Evolutionary conservation across 2,113 vertebrate genomes (phyloP), one percentile per base, ranked within the genome.

Genomic region (Azemiops feae): DNA sequence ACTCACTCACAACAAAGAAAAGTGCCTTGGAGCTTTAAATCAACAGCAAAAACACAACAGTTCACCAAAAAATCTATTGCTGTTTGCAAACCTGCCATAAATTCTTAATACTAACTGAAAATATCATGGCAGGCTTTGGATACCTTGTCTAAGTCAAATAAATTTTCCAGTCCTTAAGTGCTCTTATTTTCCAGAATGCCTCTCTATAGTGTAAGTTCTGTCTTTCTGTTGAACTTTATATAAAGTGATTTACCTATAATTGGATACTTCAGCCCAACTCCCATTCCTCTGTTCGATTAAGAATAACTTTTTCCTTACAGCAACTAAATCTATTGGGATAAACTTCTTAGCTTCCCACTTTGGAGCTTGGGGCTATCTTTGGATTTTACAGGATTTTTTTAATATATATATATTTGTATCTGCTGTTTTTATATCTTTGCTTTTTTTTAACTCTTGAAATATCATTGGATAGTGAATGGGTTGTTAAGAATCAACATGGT

Each of bases 71-170:
- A 85, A 74, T 85, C 88, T 93, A 89, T 39, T 85, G 88, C 69
- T 93, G 88, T 89, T 93, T 85, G 88, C 64, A 93, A 89, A 89
- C 92, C 53, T 85, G 69, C 88, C 50, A 93, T 93, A 93, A 85
- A 93, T 89, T 93, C 52, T 89, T 85, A 89, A 85, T 89, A 11
- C 69, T n/a, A 85, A 50, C 69, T 58, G 92, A 89, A 89, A 89
- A 89, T 30, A 89, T 58, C 27, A 85, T 25, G 57, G 64, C 25
- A 89, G 54, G 88, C 69, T 58, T 93, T 81, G 53, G 69, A 89
- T 89, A 89, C 25, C 88, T 93, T 93, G 88, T 89, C 88, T 93
- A 60, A 58, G 57, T 45, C 39, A 85, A 85, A 93, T 93, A 85
- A 93, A 89, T 93, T 57, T 85, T 85, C 69, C 85, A 74, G 53